Evolutionary conservation across 2,797 vertebrate genomes (phyloP), one percentile per base, ranked within the genome.

Genomic region (Darevskia nairensis): DNA sequence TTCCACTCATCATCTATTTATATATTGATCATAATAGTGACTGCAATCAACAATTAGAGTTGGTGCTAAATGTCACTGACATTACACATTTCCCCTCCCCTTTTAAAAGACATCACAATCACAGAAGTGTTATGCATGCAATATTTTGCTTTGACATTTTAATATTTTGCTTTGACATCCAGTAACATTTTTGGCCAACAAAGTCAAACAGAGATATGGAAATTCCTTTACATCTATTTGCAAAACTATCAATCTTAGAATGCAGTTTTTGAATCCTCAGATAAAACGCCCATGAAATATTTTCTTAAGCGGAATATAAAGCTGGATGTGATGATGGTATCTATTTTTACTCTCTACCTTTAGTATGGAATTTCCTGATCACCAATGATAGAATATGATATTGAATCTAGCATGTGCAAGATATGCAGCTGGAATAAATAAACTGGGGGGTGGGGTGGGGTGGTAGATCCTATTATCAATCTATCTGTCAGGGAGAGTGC

Each of bases 161-260:
- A 85, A 85, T 89, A 85, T 89, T 81, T 89, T 89, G 88, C 88
- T 89, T 89, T 89, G 88, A 89, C 88, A 89, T 69, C 69, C 71
- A 27, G 13, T 75, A 89, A 75, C 41, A 76, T 55, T 85, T 85
- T 88, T 88, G 83, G 78, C 88, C 88, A 85, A 85, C 88, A 89
- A 41, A 66, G 71, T 75, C 83, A 81, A 66, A 66, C 21, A 81
- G 78, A 75, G 80, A 85, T 83, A 89, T 85, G 71, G 64, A 80
- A 89, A 75, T 80, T 44, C 21, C 59, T 89, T 88, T 79, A 46
- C 15, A 85, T 39, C 78, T 81, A 55, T 85, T 75, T 89, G 77
- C 77, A 89, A 81, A 89, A 46, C 84, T 72, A 85, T 89, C 77
- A 89, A 27, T 81, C 39, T 75, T 55, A 50, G 25, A 59, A 64